Evolutionary conservation across 2,888 invertebrate genomes (phyloP).

Genomic region (Homarus gammarus): DNA sequence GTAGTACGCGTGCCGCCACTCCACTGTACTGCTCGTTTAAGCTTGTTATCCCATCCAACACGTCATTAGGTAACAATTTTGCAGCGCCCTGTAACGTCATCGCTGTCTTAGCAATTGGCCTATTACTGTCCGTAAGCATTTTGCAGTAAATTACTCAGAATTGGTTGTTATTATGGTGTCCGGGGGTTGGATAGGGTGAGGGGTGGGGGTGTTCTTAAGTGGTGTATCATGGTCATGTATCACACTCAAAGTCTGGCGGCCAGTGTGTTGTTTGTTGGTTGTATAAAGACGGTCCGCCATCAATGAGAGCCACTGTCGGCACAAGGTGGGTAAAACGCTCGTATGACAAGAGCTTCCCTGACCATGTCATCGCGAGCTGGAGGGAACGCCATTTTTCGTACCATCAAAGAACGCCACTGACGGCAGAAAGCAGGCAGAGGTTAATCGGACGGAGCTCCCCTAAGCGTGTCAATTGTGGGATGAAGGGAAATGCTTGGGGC

Average conservation of each 20-base stretch:
- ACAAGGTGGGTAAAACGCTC: too few species aligned
- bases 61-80: neutral
- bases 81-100: neutral
- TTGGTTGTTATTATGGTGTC: neutral
- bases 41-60: neutral
- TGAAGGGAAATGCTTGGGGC: too few species aligned
- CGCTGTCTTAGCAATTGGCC: neutral
- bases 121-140: neutral
- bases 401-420: too few species aligned
- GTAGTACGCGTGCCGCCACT: neutral
- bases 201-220: neutral
- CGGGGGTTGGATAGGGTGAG: too few species aligned
- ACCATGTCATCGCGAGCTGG: too few species aligned
- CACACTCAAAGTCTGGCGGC: neutral
- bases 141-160: constrained; percentile 3
- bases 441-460: too few species aligned
- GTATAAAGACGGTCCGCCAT: neutral
- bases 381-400: too few species aligned
- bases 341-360: too few species aligned
- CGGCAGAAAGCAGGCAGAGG: too few species aligned
- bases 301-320: too few species aligned
- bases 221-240: neutral
- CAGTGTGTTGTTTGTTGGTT: neutral
- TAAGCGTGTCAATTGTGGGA: too few species aligned
- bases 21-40: neutral